These are phyloP conservation scores for Tokudaia tokunoshimensis DNA, from an alignment of 2,797 vertebrate species.

Conservation along the genomic window DNA sequence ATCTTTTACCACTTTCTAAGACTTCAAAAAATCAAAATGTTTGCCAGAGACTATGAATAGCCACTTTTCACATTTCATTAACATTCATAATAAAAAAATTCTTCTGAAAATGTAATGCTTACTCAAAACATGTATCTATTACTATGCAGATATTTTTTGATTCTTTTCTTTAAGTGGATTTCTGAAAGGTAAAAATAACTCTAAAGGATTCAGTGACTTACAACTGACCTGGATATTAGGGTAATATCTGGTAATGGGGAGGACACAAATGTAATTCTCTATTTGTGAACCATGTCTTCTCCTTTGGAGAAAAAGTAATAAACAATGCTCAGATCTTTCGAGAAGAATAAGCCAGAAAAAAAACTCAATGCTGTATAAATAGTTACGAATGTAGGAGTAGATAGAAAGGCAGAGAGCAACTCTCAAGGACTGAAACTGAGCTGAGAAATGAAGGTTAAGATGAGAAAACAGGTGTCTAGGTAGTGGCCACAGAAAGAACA, in stretches of 20 bases:
- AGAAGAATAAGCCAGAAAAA: neutral
- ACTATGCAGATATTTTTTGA: neutral
- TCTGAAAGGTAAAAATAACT: neutral
- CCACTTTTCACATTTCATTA: neutral
- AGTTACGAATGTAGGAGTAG: neutral
- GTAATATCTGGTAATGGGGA: neutral
- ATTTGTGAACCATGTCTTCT: neutral
- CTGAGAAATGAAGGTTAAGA: neutral
- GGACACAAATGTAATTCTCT: neutral
- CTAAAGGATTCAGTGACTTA: neutral
- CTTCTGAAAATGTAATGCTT: neutral
- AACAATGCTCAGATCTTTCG: neutral
- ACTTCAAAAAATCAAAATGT: neutral
- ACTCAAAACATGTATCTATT: neutral
- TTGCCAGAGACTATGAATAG: neutral
- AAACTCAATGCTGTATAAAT: neutral
- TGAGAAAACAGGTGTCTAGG: neutral
- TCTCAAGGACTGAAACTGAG: neutral
- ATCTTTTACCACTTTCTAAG: neutral
- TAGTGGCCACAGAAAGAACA: neutral
- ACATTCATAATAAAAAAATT: neutral
- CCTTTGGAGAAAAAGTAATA: neutral
- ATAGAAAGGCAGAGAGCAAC: neutral
- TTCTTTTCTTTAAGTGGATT: neutral
- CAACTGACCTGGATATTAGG: neutral